Base-by-base conservation (phyloP, 2,888 invertebrate species). In the Caenorhabditis auriculariae region DNA sequence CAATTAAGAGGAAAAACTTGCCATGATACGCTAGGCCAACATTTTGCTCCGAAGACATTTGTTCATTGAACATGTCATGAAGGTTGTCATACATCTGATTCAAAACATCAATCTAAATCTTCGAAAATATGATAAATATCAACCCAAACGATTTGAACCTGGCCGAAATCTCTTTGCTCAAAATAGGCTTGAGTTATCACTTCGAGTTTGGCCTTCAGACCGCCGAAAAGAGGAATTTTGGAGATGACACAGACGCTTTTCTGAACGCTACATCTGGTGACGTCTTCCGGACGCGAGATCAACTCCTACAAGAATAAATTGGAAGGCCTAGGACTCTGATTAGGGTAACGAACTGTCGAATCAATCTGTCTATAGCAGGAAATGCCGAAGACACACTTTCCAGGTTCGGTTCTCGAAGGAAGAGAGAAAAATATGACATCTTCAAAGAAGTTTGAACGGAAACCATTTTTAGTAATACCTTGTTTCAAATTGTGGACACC, bases 311-410 rank as follows among this genome's bases (percentile, higher is more conserved):
- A 46, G 32, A n/a, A n/a, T n/a, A n/a, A 4, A 43, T 5, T 3
- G 12, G 27, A 29, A 3, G 24, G 3, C 3, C 38, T 15, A 24
- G 9, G 38, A 37, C n/a, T 24, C 27, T 12, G 4, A 43, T 15
- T 35, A 4, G 1, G 9, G 9, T 21, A 35, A 21, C 35, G 38
- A 12, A 72, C 71, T 23, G 69, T 61, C 5, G 94, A 89, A 71
- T 93, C 90, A 77, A 98, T 95, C 86, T 98, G 96, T 64, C 94
- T 87, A 83, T 94, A 98, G 85, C 96, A 98, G 21, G 96, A 95
- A 59, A 98, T 89, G 27, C 95, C 95, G 85, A 90, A 98, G 12
- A 96, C 89, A 47, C 92, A 92, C 74, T 88, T 87, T 54, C 88
- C 88, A 4, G 91, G 89, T 81, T 91, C 89, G 46, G 87, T 88